phyloP scores from a whole-genome alignment of 2,113 vertebrate species.

The Aspidoscelis tigris region DNA sequence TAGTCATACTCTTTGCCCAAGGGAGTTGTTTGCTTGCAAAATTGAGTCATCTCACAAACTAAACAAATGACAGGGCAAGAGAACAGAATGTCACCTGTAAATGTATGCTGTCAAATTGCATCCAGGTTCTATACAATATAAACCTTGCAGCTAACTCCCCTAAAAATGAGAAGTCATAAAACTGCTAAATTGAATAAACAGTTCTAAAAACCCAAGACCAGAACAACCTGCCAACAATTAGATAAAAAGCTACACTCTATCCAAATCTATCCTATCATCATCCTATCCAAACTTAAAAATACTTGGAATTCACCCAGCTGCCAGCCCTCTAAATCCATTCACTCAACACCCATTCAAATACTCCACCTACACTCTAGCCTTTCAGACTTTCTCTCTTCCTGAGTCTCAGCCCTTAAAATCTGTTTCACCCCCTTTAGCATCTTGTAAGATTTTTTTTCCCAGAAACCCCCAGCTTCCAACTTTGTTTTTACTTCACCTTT shows the following conservation, averaged over 20 bases:
- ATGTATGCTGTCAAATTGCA: constrained; percentile 12
- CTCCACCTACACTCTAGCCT: no score
- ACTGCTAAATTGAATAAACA: constrained; percentile 4
- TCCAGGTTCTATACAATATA: background rate
- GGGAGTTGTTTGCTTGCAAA: constrained; percentile 11
- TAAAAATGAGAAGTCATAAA: background rate
- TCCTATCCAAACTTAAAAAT: no score
- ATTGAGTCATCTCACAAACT: background rate
- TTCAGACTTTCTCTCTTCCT: no score
- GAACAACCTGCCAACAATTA: background rate
- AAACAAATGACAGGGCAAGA: background rate
- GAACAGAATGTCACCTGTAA: constrained; percentile 8
- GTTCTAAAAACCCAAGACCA: background rate
- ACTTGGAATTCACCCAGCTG: no score
- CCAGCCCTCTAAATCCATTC: no score
- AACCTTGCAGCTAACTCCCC: background rate
- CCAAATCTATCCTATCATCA: no score
- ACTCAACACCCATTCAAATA: no score
- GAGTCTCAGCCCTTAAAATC: no score
- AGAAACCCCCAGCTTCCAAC: no score
- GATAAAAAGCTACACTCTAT: background rate
- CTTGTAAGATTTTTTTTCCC: no score
- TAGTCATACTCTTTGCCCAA: background rate
- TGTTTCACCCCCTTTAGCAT: no score
- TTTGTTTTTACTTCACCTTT: no score